Percentiles rank a stretch among this genome's conserved stretches.
Conservation (phyloP, 1,140 invertebrate species). For the Drosophila baimaii region DNA sequence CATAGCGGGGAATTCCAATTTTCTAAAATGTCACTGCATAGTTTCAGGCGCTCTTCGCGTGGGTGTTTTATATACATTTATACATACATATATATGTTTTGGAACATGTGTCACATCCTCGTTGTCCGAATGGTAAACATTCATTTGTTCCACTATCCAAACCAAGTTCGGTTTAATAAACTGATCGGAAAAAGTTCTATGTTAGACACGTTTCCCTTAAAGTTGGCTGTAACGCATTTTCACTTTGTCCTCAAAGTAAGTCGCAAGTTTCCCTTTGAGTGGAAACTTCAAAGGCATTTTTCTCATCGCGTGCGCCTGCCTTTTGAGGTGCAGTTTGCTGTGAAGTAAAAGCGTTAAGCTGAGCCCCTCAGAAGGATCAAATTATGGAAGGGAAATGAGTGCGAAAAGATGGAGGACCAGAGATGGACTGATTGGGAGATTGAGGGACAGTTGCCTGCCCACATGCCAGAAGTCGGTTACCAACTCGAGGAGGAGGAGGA, state of each 20-base stretch:
- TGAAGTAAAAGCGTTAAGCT: slow-evolving; percentile 8
- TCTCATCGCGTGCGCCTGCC: slow-evolving; percentile 4
- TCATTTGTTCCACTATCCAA: slow-evolving; percentile 22
- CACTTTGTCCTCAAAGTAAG: slow-evolving; percentile 45
- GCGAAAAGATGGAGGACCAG: slow-evolving; percentile 21
- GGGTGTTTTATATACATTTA: slow-evolving; percentile 23
- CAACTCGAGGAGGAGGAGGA: neutral
- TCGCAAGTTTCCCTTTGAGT: slow-evolving; percentile 44
- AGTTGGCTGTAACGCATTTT: slow-evolving; percentile 20
- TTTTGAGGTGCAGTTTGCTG: slow-evolving; percentile 41
- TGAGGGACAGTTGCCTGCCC: slow-evolving; percentile 17
- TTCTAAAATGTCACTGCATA: slow-evolving; percentile 74
- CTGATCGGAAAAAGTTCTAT: slow-evolving; percentile 27
- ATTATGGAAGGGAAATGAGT: slow-evolving; percentile 33
- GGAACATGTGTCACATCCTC: slow-evolving; percentile 11
- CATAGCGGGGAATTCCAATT: slow-evolving; percentile 70
- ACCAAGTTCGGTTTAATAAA: slow-evolving; percentile 35
- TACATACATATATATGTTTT: slow-evolving; percentile 4
- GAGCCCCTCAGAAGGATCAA: slow-evolving; percentile 34
- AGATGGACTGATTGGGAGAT: slow-evolving; percentile 3
- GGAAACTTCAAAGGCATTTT: slow-evolving; percentile 36
- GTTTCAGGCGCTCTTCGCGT: slow-evolving; percentile 60
- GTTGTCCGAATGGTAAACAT: slow-evolving; percentile 23
- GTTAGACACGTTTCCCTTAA: neutral
- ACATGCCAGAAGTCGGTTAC: slow-evolving; percentile 28